Base-by-base conservation (phyloP, 2,888 invertebrate species). In the Encarsia formosa region DNA sequence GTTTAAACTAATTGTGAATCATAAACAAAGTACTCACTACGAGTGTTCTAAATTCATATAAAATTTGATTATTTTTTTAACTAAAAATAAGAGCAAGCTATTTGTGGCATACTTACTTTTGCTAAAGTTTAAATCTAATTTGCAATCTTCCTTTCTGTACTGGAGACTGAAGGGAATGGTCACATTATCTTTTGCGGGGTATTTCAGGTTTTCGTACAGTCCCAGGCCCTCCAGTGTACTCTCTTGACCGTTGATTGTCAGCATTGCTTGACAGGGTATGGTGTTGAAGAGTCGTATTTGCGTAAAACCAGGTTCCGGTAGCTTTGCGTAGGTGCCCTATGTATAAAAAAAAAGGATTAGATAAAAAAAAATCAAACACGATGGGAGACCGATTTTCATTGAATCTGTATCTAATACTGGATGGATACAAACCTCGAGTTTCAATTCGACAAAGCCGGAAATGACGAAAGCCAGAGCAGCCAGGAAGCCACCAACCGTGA, bases 391-490 rank as follows among this genome's bases (percentile, higher is more conserved):
- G n/a, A n/a, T n/a, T n/a, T n/a, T n/a, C n/a, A n/a, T n/a, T n/a
- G n/a, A n/a, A n/a, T n/a, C n/a, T n/a, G n/a, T n/a, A n/a, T n/a
- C n/a, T n/a, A n/a, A n/a, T n/a, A n/a, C n/a, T n/a, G n/a, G n/a
- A n/a, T n/a, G n/a, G n/a, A n/a, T n/a, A 24, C 66, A 64, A 69
- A 85, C 87, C 82, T 91, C 82, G 49, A 93, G 76, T 23, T 80
- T 72, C 0, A 91, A 67, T 72, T 94, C 91, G 1, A 97, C 82
- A n/a, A 90, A 66, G 4, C 87, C 95, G 1, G 97, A 93, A 24
- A 91, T 77, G n/a, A 88, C 75, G 69, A 98, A 99, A 0, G 98
- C 86, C 1, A 83, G 52, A 0, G 88, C 87, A 0, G 94, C 92
- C 1, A 99, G 70, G 18, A 92, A 66, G 35, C 97, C 95, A 5